Evolutionary conservation across 2,113 vertebrate genomes (phyloP), one percentile per base, ranked within the genome.

Genomic region (Notothenia coriiceps): DNA sequence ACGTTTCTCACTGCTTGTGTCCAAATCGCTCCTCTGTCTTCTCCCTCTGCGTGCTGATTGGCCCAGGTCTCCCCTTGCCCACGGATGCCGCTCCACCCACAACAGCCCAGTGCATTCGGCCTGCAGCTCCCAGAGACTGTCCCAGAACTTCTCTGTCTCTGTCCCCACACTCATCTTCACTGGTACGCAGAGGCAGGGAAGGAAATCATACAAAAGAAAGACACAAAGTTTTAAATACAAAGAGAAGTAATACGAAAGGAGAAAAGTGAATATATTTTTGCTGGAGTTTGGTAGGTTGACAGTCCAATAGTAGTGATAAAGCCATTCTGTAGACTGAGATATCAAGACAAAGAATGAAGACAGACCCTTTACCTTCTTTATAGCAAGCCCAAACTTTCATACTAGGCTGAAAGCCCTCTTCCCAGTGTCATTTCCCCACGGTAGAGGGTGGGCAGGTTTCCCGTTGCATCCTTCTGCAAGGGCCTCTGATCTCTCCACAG

Each of bases 131-230:
- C 98, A 94, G 91, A 93, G 98, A 93, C 98, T 99, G 94, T 97
- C 97, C 96, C 98, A 99, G 98, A 98, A 97, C 97, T 99, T 99
- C 97, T 99, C 98, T 97, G 97, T 99, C 95, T 99, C 98, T 96
- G 98, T 99, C 93, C 98, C 98, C 96, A 99, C 98, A 92, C 98
- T 99, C 97, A 96, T 99, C 96, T 99, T 98, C 92, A 97, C 97
- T 95, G 98, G 98, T 99, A 99, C 89, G 96, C 96, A 96, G 94
- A 95, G 94, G 75, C 87, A 89, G 89, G 85, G 85, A 84, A 88
- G 86, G 77, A 73, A 46, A 49, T 54, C 79, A 60, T 71, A 62
- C 60, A 68, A n/a, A 40, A 67, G 46, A 63, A 29, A 72, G n/a
- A 69, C 10, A 67, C 17, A 52, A 74, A 25, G 56, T 52, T 66